Conservation (phyloP, 2,888 invertebrate genomes). For the Pristionchus fissidentatus region DNA sequence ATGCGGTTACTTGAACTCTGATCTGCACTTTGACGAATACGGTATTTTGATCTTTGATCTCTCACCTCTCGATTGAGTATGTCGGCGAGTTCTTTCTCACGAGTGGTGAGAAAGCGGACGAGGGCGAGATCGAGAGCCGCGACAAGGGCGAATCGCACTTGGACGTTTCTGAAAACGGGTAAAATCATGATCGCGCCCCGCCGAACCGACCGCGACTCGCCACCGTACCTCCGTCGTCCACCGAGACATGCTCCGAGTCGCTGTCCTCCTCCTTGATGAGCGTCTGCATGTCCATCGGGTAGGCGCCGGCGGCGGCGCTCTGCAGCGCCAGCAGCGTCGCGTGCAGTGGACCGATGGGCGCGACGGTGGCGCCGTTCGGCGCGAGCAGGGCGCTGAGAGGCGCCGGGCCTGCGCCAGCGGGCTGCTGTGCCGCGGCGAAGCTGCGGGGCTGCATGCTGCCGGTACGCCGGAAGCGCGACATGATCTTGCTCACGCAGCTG, state of each 20-base stretch:
- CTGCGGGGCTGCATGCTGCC: conserved; percentile 69
- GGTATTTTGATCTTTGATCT: conserved; percentile 24
- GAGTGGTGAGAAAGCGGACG: conserved; percentile 28
- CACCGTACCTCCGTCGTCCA: conserved; percentile 19
- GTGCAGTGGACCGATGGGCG: conserved; percentile 1
- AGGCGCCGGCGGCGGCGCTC: not conserved
- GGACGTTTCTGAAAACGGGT: conserved; percentile 25
- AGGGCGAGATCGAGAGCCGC: conserved; percentile 42
- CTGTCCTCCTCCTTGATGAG: not conserved
- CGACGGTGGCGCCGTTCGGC: not conserved
- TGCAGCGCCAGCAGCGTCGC: conserved; percentile 22
- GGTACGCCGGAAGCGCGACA: conserved; percentile 68
- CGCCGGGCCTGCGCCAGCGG: not conserved
- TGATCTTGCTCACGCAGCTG: conserved; percentile 70
- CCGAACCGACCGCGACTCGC: not conserved
- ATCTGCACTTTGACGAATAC: not conserved
- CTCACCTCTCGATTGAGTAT: conserved; percentile 60
- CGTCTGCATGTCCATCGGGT: not conserved
- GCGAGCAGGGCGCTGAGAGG: not conserved
- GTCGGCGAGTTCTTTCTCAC: conserved; percentile 51
- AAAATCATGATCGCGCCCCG: not conserved
- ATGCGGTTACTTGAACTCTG: not conserved
- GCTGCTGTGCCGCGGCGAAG: conserved; percentile 1
- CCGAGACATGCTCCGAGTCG: conserved; percentile 17
- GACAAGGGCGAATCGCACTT: conserved; percentile 42